phyloP scores from a whole-genome alignment of 2,888 invertebrate genomes.

The Alloplasta piceator region DNA sequence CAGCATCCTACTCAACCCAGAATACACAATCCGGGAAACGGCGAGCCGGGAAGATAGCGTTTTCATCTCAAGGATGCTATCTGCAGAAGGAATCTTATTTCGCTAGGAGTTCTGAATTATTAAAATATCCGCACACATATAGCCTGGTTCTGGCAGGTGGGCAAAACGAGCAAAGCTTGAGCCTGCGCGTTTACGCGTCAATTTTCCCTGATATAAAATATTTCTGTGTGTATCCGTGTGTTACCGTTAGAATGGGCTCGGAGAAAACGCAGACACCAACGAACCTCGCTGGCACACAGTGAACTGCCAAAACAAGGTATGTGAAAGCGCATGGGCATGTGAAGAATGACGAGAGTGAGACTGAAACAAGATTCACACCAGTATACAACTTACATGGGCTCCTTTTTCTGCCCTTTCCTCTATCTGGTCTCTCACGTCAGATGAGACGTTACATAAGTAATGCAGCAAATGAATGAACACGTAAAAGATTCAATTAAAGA shows the following conservation, averaged over 20 bases:
- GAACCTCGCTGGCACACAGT: constrained; percentile 27
- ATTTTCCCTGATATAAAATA: constrained; percentile 76
- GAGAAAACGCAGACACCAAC: constrained; percentile 30
- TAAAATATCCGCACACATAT: constrained; percentile 36
- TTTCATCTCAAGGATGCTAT: constrained; percentile 16
- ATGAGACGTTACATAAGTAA: constrained; percentile 23
- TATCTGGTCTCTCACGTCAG: not conserved
- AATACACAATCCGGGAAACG: constrained; percentile 7
- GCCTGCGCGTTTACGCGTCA: constrained; percentile 68
- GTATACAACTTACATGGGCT: not conserved
- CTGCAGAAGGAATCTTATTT: constrained; percentile 46
- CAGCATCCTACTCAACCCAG: not conserved
- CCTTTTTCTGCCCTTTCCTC: not conserved
- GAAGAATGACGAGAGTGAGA: constrained; percentile 4
- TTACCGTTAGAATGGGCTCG: constrained; percentile 2
- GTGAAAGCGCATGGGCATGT: constrained; percentile 7
- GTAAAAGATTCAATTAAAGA: not conserved
- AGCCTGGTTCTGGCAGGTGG: not conserved
- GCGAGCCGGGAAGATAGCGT: constrained; percentile 4
- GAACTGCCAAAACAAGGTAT: constrained; percentile 36
- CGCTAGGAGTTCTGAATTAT: constrained; percentile 51
- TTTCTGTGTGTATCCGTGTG: constrained; percentile 60
- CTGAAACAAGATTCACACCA: constrained; percentile 13
- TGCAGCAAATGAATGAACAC: constrained; percentile 1
- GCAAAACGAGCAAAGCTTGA: constrained; percentile 36